Base-by-base conservation (phyloP, 35 echinoderm and acorn worm genomes). In the Apostichopus californicus region DNA sequence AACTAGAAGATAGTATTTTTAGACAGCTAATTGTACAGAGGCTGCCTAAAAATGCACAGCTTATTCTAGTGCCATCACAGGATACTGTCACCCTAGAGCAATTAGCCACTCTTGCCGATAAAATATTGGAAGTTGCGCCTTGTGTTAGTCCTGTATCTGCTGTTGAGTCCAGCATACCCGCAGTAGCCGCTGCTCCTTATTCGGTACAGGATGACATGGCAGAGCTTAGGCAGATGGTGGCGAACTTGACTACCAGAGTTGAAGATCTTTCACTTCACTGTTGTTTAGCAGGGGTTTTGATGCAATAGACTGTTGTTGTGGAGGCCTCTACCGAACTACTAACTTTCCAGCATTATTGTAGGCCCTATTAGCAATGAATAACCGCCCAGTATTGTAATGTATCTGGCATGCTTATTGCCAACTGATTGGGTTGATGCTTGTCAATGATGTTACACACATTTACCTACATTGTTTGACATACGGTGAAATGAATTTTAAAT, bases 1-100 rank as follows among this genome's bases (percentile, higher is more conserved):
- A 92, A 57, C 91, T 92, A 0, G 81, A 92, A 57, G 57, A 54
- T 11, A 83, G 91, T 20, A 92, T 92, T 4, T 55, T 92, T 56
- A 86, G 68, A 73, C 91, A 92, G 23, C 58, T 92, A 21, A 66
- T 92, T 26, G 9, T 92, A 18, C 91, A 92, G 15, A 54, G 81
- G 2, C 91, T 92, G 14, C 91, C 81, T 15, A 26, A 24, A 12
- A 78, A 6, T 78, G 77, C 15, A 7, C 77, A 78, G 15, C 77
- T 8, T 8, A 78, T 23, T 10, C 17, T 78, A 8, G 8, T 5
- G 0, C 6, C 77, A 21, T 9, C 77, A 9, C 8, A 7, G 1
- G 77, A 78, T 8, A 46, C 77, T 8, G 17, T 46, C 8, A 8
- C 77, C 8, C 6, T 46, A 10, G 77, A 21, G 8, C 77, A 21